Conservation (phyloP, 1,140 invertebrate species). For the Cherax quadricarinatus region DNA sequence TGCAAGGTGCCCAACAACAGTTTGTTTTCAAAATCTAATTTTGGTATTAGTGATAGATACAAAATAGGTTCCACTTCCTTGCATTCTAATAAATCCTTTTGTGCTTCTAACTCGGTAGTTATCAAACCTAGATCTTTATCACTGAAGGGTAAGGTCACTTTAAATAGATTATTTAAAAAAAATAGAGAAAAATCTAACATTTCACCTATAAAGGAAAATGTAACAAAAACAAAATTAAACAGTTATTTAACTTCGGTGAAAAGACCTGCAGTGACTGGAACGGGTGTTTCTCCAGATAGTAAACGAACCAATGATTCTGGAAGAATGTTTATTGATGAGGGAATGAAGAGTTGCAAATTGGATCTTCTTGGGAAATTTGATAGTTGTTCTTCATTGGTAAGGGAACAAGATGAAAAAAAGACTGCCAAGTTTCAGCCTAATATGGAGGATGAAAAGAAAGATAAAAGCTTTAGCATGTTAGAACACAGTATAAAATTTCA, state of each 20-base stretch:
- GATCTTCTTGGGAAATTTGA: constrained; percentile 11
- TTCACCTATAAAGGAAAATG: not conserved
- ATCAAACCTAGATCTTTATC: not conserved
- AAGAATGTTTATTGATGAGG: not conserved
- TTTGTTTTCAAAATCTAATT: not conserved
- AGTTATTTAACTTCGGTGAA: not conserved
- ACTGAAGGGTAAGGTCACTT: not conserved
- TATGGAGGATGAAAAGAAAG: not conserved
- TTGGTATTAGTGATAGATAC: not conserved
- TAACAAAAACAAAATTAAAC: not conserved
- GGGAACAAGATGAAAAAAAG: not conserved
- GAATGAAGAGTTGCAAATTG: not conserved
- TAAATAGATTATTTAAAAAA: not conserved
- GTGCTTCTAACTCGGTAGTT: not conserved
- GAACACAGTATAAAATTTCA: not conserved
- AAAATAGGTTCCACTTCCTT: not conserved
- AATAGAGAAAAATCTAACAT: not conserved
- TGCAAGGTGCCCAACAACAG: not conserved
- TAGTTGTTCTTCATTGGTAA: not conserved
- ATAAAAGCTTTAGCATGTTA: constrained; percentile 23
- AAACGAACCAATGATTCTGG: not conserved
- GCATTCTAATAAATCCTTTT: not conserved
- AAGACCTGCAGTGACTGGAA: constrained; percentile 16
- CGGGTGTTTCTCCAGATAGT: constrained; percentile 17
- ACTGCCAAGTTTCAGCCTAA: not conserved